Base-by-base conservation (phyloP, 2,797 vertebrate species). In the Telmatherina bonti region DNA sequence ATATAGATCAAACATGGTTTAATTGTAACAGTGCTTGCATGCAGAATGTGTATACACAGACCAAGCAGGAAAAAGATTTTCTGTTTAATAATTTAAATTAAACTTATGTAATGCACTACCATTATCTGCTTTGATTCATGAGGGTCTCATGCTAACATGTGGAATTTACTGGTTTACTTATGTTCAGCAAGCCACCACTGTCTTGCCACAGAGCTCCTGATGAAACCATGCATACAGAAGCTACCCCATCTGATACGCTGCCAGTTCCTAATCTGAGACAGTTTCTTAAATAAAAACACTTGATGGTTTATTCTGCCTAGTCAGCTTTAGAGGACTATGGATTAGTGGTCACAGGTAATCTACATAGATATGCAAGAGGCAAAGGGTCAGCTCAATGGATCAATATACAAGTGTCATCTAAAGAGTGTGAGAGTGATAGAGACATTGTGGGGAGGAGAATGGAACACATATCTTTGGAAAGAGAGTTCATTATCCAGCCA, bases 361-460 rank as follows among this genome's bases (percentile, higher is more conserved):
- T 7, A 31, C 7, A 7, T 7, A 31, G 30, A 31, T 31, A 31
- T 74, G 61, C 63, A 81, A 68, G 63, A 73, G 80, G 74, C 54
- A 62, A 57, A 80, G 47, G 1, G 1, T n/a, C 0, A 29, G 59
- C 68, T 81, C 78, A 79, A 80, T 76, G 73, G 83, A 86, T 84
- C 69, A 58, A 70, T 72, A 33, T 54, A 60, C 26, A 30, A 30
- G 64, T 62, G 30, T 51, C 65, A 47, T 45, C 53, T 51, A 38
- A 20, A 22, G 38, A 61, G 47, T 20, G 20, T 43, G 65, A 41
- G 18, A 24, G 1, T n/a, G 67, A 73, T n/a, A 62, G 38, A 57
- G 30, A 31, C 12, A 10, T 15, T 24, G 55, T 26, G 0, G 13
- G 55, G 43, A 43, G 26, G 35, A 72, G 12, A 76, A 74, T 74